Base-by-base conservation (phyloP, 2,888 invertebrate species). In the Creontiades dilutus region DNA sequence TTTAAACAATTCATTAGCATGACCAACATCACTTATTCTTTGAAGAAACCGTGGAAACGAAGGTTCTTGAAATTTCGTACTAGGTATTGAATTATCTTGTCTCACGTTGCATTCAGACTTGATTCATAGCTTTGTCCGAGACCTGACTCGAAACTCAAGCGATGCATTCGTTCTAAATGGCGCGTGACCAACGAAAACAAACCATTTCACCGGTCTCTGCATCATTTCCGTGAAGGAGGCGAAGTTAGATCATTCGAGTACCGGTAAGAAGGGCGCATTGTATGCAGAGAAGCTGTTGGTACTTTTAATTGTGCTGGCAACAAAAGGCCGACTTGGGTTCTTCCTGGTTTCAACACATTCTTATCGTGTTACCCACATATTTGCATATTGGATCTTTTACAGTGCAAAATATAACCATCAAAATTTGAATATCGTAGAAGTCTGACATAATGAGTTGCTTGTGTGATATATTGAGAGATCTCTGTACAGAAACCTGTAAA, bases 141-240 rank as follows among this genome's bases (percentile, higher is more conserved):
- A 68, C 23, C 23, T 23, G 68, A 68, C 23, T 12, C 68, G 68
- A 16, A 19, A 61, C n/a, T 68, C 23, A 1, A 68, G n/a, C 23
- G 27, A 68, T 68, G 68, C 27, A 68, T 23, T 68, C 68, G 68
- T 23, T 68, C 23, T 68, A 68, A 68, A 68, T 68, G 68, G 68
- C 68, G 68, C 68, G 68, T 68, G 68, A 68, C 68, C 23, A 68
- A 5, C 13, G 68, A 68, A 68, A 19, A 19, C 68, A 68, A 23
- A 16, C n/a, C 16, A 57, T 57, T 57, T 57, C 57, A n/a, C 57
- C 0, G n/a, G 57, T 57, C 19, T 57, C 57, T 57, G n/a, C n/a
- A 57, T 57, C 57, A 57, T 57, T 57, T 57, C 57, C 57, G n/a
- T n/a, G 57, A 57, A 76, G 76, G 27, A 27, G 27, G 76, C 37